Percentiles rank a stretch among this genome's conserved stretches.
Evolutionary conservation across 2,888 invertebrate genomes (phyloP).

Genomic region (Archips xylosteana): DNA sequence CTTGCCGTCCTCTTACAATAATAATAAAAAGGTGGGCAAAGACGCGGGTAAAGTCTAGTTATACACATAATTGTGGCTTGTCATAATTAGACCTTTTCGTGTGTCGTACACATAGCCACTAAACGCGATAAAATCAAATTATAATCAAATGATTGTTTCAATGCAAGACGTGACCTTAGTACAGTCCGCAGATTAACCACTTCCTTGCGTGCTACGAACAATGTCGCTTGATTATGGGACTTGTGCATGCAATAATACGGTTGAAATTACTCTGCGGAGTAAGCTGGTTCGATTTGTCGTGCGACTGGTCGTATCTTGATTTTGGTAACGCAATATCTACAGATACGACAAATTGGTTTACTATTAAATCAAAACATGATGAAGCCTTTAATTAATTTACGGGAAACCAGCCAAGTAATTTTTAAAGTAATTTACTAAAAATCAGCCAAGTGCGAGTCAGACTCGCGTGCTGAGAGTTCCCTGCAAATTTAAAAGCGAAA

Average conservation of each 20-base stretch:
- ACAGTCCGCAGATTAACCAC: conserved; percentile 23
- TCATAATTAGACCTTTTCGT: too few species aligned
- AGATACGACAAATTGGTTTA: conserved; percentile 21
- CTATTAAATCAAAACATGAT: conserved; percentile 19
- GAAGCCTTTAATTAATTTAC: neutral
- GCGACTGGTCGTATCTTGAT: conserved; percentile 15
- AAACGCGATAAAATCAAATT: conserved; percentile 25
- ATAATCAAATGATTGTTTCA: conserved; percentile 37
- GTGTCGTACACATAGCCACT: too few species aligned
- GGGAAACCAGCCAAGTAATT: neutral
- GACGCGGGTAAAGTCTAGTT: too few species aligned
- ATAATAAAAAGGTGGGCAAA: too few species aligned
- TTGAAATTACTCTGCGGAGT: neutral
- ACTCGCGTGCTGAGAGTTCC: too few species aligned
- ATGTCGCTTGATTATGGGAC: conserved; percentile 3
- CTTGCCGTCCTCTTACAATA: too few species aligned
- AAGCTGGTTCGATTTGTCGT: conserved; percentile 17
- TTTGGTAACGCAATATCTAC: conserved; percentile 8
- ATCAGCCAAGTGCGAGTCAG: too few species aligned
- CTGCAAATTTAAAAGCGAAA: too few species aligned
- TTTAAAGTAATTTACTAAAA: neutral
- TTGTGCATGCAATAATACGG: neutral
- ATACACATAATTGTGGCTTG: too few species aligned
- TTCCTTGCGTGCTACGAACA: conserved; percentile 16
- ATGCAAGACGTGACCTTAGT: conserved; percentile 28